These are phyloP conservation scores for Anguilla anguilla DNA, from an alignment of 2,797 vertebrate genomes.

Conservation along the genomic window DNA sequence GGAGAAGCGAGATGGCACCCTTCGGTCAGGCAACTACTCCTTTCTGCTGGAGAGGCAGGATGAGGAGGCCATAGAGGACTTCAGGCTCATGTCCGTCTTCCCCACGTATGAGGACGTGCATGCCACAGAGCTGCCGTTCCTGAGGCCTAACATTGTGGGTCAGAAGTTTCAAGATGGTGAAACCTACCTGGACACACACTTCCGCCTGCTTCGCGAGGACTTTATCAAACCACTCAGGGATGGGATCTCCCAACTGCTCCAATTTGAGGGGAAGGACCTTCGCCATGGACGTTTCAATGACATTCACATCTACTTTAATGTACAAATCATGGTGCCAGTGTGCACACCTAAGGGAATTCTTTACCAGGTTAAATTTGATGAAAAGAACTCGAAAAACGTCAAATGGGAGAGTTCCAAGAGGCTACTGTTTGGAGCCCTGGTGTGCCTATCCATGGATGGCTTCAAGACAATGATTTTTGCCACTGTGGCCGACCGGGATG, in stretches of 20 bases:
- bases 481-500: constrained; percentile 45
- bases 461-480: constrained; percentile 54
- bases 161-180: constrained; percentile 41
- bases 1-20: constrained; percentile 39
- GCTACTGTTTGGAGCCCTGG: constrained; percentile 49
- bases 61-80: constrained; percentile 31
- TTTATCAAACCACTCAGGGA: constrained; percentile 52
- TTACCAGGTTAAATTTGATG: constrained; percentile 43
- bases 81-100: constrained; percentile 47
- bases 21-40: constrained; percentile 43
- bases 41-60: constrained; percentile 32
- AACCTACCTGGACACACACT: constrained; percentile 53
- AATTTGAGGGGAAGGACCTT: constrained; percentile 24
- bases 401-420: constrained; percentile 50
- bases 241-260: constrained; percentile 48
- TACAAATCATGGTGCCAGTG: constrained; percentile 29
- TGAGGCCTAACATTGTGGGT: constrained; percentile 47
- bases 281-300: constrained; percentile 37
- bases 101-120: constrained; percentile 49
- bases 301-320: constrained; percentile 47
- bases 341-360: constrained; percentile 48
- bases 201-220: constrained; percentile 52
- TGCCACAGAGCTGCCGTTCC: constrained; percentile 34
- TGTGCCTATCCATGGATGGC: constrained; percentile 50
- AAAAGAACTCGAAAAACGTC: constrained; percentile 31